A percentile compares a stretch with the other conserved stretches of the same genome.
These are phyloP conservation scores for Nyctalus aviator DNA, from an alignment of 2,797 vertebrate species.

Conservation along the genomic window DNA sequence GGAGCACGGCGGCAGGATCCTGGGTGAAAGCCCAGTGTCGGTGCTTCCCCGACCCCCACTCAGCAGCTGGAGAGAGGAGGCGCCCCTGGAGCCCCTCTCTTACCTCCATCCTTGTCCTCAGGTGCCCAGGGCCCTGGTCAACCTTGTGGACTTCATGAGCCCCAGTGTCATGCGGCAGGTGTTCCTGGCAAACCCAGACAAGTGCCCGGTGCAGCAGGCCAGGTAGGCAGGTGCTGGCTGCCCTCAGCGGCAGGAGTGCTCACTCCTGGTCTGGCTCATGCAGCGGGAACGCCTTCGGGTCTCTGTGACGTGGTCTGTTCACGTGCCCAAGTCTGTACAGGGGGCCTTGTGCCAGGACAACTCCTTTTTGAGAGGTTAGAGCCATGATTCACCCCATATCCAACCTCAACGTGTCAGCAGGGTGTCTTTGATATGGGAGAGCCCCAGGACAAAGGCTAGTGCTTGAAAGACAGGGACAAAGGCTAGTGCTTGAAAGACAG, in stretches of 20 bases:
- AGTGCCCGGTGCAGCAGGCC: constrained; percentile 90
- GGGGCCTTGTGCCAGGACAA: background rate
- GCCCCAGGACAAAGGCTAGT: background rate
- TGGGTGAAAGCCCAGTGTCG: fast-evolving
- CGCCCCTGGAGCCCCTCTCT: background rate
- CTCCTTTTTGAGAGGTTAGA: background rate
- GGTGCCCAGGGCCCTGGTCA: constrained; percentile 96
- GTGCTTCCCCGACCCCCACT: background rate
- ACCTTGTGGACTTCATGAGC: constrained; percentile 91
- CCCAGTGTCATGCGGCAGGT: constrained; percentile 89
- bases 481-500: background rate
- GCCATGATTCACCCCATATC: background rate
- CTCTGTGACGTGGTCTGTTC: background rate
- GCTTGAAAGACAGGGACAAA: no score
- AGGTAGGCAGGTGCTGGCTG: constrained; percentile 80
- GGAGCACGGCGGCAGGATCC: fast-evolving
- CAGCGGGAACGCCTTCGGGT: background rate
- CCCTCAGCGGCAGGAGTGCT: fast-evolving
- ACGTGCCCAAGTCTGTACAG: background rate
- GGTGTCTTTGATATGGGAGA: background rate
- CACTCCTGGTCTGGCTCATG: background rate
- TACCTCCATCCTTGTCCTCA: constrained; percentile 76
- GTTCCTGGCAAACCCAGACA: constrained; percentile 86
- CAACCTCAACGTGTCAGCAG: background rate
- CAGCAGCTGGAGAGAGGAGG: background rate